Base-by-base conservation (phyloP, 1,140 invertebrate species). In the Andrena cerasifolii region DNA sequence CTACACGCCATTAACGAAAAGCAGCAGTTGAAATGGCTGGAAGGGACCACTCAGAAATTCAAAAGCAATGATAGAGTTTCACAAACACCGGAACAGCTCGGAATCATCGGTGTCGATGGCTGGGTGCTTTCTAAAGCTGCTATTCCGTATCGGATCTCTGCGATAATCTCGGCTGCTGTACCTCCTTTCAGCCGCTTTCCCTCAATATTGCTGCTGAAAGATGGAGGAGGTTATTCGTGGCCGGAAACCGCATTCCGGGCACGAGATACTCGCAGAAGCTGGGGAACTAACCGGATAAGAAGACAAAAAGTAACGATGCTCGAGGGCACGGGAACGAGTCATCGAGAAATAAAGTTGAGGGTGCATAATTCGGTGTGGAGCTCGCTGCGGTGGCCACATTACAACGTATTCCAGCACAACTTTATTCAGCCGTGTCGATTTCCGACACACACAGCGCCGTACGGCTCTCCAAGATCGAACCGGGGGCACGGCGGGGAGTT, bases 341-440 rank as follows among this genome's bases (percentile, higher is more conserved):
- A 54, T 61, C 31, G 16, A 36, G 54, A 66, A 83, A 83, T 87
- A 85, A 85, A 86, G 77, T 87, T 86, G 78, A 85, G 74, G 62
- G 72, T 67, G 79, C 73, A 83, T 86, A 87, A 87, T 88, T 72
- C 61, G 21, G 59, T 71, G 40, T 31, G 21, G 45, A 31, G 33
- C 43, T 26, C 10, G 16, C 21, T 26, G 12, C 7, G 54, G 12
- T 18, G 21, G 40, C 26, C 36, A 36, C 61, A 47, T 40, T 59
- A 45, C 62, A 16, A 16, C 26, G 26, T 36, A 45, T 47, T 62
- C 26, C 16, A 47, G 31, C 51, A 16, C 36, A 8, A 24, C 43
- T 79, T 78, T 78, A 47, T 56, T 76, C 24, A 40, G 1, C 16
- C 47, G 2, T 58, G 49, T 28, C 26, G 33, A 21, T 26, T 47